phyloP scores from a whole-genome alignment of 2,888 invertebrate species.

The Patella pellucida region DNA sequence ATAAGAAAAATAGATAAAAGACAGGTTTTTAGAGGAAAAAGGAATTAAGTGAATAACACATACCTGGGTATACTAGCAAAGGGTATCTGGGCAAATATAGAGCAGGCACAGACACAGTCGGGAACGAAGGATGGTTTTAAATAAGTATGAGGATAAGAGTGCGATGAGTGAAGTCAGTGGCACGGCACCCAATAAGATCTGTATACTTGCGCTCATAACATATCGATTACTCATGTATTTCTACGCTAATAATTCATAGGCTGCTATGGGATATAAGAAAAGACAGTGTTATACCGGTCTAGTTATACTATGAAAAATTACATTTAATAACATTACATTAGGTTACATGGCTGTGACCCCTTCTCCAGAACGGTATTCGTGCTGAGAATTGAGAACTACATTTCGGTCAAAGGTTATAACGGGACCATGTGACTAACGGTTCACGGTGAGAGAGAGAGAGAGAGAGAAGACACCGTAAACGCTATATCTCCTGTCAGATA shows the following conservation, averaged over 20 bases:
- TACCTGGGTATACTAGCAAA: conserved; percentile 59
- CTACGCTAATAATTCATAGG: not conserved
- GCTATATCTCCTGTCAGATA: conserved; percentile 12
- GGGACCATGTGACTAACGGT: conserved; percentile 23
- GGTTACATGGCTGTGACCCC: no score
- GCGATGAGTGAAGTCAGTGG: conserved; percentile 20
- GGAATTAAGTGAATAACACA: conserved; percentile 54
- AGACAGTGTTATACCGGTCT: no score
- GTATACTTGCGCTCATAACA: conserved; percentile 10
- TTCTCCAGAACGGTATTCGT: no score
- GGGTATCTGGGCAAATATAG: conserved; percentile 54
- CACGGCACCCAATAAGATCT: conserved; percentile 13
- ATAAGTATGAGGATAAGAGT: conserved; percentile 16
- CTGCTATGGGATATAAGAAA: no score
- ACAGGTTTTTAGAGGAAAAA: conserved; percentile 17
- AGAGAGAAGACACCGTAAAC: conserved; percentile 4
- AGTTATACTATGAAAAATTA: no score
- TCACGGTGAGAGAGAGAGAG: not conserved
- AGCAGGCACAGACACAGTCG: conserved; percentile 50
- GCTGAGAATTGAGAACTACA: conserved; percentile 28
- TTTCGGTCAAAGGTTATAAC: conserved; percentile 44
- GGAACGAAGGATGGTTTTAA: conserved; percentile 27
- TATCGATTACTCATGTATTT: conserved; percentile 4
- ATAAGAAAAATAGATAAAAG: conserved; percentile 1
- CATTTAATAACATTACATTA: no score